Evolutionary conservation across 2,888 invertebrate genomes (phyloP), one percentile per base, ranked within the genome.

Genomic region (Pseudococcus viburni): DNA sequence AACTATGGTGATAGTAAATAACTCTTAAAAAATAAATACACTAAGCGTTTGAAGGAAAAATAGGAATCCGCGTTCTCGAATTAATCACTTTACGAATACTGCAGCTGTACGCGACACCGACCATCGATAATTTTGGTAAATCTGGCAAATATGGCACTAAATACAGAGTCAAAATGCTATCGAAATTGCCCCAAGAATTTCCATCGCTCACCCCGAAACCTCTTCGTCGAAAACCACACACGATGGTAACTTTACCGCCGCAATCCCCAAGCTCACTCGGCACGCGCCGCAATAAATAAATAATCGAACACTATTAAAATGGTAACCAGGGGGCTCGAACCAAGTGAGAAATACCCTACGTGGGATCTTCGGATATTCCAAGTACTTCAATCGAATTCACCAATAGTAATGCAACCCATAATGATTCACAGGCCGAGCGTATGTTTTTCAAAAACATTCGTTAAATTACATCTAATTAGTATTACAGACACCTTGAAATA

Each of bases 251-350:
- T 73, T 39, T 33, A 73, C 68, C 26, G 73, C 73, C 73, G 64
- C 64, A 59, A n/a, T 64, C 64, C 19, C 11, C 9, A 9, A n/a
- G 55, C 64, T 64, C 64, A 73, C 33, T 73, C 73, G 73, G 33
- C 33, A 73, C 33, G 15, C 73, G 33, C 33, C 73, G 73, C 33
- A 26, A 33, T 73, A 73, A 73, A 73, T 33, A 33, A 64, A 33
- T 33, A 73, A 73, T 73, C 73, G 73, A 39, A 73, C 73, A 73
- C 73, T 73, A 73, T 39, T 33, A 73, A 73, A 73, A 73, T 73
- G 73, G 73, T 73, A 73, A 73, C 73, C 73, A 73, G 73, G 64
- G 51, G 64, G 73, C 73, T 73, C 73, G 64, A 64, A 64, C 64
- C 64, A 64, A 64, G 64, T 64, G 64, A 64, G 64, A 64, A 19